These are phyloP conservation scores for Pararge aegeria DNA, from an alignment of 1,140 invertebrate genomes.

Conservation along the genomic window DNA sequence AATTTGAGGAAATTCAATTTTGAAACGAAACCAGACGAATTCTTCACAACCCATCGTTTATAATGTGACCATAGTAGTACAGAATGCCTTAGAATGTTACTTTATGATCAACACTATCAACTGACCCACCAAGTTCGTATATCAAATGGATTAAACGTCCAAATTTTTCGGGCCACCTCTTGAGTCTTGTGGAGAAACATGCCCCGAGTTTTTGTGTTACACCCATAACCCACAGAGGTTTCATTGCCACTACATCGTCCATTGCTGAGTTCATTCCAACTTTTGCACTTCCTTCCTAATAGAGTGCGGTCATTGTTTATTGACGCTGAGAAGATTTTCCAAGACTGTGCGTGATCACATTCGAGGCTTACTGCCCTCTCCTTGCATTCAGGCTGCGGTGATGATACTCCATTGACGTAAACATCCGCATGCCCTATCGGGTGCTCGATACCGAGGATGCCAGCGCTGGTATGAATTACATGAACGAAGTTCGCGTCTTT, in stretches of 20 bases:
- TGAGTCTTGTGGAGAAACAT: slow-evolving; percentile 54
- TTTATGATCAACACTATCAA: slow-evolving; percentile 8
- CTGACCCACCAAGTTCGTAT: slow-evolving; percentile 40
- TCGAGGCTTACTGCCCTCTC: slow-evolving; percentile 43
- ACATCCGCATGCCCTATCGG: slow-evolving; percentile 65
- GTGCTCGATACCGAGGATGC: slow-evolving; percentile 61
- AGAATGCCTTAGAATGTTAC: no score
- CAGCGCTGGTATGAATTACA: slow-evolving; percentile 75
- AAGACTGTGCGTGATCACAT: slow-evolving; percentile 58
- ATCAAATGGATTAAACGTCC: slow-evolving; percentile 51
- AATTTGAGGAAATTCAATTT: no score
- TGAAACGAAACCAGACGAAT: no score
- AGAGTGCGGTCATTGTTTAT: slow-evolving; percentile 37
- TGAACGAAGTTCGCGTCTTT: slow-evolving; percentile 74
- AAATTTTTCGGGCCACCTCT: slow-evolving; percentile 21
- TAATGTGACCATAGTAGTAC: no score
- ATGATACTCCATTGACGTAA: slow-evolving; percentile 53
- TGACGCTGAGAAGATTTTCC: slow-evolving; percentile 53
- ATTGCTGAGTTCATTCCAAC: slow-evolving; percentile 45
- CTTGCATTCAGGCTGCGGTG: slow-evolving; percentile 54
- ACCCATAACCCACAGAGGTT: slow-evolving; percentile 44
- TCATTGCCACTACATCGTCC: slow-evolving; percentile 48
- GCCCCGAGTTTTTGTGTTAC: slow-evolving; percentile 36
- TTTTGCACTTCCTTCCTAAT: slow-evolving; percentile 38
- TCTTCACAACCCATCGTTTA: no score